Conservation (phyloP, 2,888 invertebrate genomes). For the Synergus itoensis region DNA sequence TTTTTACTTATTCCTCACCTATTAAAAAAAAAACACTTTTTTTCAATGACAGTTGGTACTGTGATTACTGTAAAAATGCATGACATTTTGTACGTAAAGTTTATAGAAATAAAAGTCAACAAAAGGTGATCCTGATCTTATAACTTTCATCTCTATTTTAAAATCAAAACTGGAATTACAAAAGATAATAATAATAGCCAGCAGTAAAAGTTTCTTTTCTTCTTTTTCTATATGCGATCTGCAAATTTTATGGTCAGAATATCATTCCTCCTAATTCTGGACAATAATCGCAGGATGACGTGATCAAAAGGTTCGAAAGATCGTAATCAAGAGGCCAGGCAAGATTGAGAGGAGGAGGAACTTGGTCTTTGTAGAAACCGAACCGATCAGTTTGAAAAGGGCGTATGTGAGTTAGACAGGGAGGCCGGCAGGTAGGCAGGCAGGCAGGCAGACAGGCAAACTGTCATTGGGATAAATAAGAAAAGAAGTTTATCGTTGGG, state of each 20-base stretch:
- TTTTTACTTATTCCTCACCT: too few relatives aligned
- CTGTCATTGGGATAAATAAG: not conserved
- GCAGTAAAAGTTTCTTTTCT: not conserved
- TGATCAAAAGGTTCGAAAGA: not conserved
- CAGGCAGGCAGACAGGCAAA: not conserved
- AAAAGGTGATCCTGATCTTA: not conserved
- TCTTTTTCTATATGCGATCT: not conserved
- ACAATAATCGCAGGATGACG: not conserved
- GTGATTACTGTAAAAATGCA: too few relatives aligned
- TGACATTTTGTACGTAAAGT: too few relatives aligned
- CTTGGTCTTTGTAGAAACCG: constrained; percentile 4
- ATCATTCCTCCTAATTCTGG: not conserved
- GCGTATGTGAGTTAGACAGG: not conserved
- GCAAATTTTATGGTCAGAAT: not conserved
- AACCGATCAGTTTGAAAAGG: not conserved
- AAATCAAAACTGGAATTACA: not conserved
- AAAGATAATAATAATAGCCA: not conserved
- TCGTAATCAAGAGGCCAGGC: not conserved
- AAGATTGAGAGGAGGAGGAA: constrained; percentile 2
- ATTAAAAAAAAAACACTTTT: too few relatives aligned
- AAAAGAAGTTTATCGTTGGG: not conserved
- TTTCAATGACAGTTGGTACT: too few relatives aligned
- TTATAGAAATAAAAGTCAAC: not conserved
- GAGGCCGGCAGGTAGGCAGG: too few relatives aligned
- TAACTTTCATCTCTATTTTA: not conserved